A percentile compares a stretch with the other conserved stretches of the same genome.
These are phyloP conservation scores for Peromyscus polionotus DNA, from an alignment of 2,113 vertebrate genomes.

Conservation along the genomic window DNA sequence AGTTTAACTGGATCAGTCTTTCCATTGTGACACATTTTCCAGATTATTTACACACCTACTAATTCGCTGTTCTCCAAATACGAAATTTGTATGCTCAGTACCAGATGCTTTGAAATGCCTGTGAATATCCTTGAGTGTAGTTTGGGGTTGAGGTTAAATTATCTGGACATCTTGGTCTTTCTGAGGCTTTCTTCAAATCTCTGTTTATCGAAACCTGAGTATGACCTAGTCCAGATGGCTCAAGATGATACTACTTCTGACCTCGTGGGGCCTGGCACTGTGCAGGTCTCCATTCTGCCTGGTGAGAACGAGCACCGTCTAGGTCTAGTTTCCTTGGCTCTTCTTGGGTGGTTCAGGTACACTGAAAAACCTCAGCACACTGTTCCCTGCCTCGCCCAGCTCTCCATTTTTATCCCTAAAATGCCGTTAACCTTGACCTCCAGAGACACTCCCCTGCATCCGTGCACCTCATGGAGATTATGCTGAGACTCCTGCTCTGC, in stretches of 20 bases:
- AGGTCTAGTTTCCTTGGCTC: background rate
- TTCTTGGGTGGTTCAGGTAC: background rate
- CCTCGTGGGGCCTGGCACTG: background rate
- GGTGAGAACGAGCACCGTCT: background rate
- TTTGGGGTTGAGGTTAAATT: background rate
- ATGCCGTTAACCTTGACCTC: background rate
- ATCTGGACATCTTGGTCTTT: background rate
- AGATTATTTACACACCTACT: background rate
- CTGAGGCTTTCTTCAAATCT: background rate
- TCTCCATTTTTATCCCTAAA: background rate
- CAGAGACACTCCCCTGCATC: background rate
- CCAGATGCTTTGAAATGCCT: background rate
- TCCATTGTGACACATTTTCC: background rate
- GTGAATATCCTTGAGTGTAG: background rate
- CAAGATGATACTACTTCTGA: background rate
- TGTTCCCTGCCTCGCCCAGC: too few relatives aligned
- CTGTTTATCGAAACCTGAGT: background rate
- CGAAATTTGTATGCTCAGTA: background rate
- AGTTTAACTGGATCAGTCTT: background rate
- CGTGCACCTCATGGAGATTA: background rate
- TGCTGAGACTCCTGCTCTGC: too few relatives aligned
- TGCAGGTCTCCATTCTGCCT: background rate
- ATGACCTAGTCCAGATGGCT: background rate
- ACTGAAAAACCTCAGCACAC: background rate
- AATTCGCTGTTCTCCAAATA: background rate